Base-by-base conservation (phyloP, 92 coral and sea anemone species). In the Parazoanthus atlanticus region DNA sequence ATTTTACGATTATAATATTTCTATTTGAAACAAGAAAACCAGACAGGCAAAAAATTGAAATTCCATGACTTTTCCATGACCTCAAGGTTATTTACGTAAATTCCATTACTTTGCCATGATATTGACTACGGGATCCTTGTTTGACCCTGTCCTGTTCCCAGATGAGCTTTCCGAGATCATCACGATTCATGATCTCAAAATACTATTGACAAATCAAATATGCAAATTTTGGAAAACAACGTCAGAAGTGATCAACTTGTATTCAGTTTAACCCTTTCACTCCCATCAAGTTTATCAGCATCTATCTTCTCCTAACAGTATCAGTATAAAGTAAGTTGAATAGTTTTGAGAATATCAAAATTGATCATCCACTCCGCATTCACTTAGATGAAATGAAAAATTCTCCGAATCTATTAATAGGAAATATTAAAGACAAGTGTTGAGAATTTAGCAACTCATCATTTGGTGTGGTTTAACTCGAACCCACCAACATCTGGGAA, bases 161-260 rank as follows among this genome's bases (percentile, higher is more conserved):
- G 31, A 67, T n/a, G 31, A 67, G 5, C 74, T 4, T 2, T 65
- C 13, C 19, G 12, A 65, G 10, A 67, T 67, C 2, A 67, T 67
- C 3, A 67, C 74, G 74, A n/a, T n/a, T 67, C 3, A 67, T 31
- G 74, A n/a, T n/a, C 31, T 67, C 74, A 67, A 67, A 67, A 67
- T 16, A 67, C 31, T 8, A 46, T 9, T 8, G 12, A 46, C 38
- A 36, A 36, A 36, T 36, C 4, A 2, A 36, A 36, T 2, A 36
- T 36, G 38, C 3, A 2, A 36, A 36, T 36, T 36, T 65, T 65
- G 5, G 71, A n/a, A 15, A 65, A 65, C 71, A n/a, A 67, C 17
- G 74, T 67, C 74, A 31, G 31, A 67, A 67, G 74, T 67, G 31
- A 67, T 67, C 71, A 67, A 67, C 74, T 67, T 67, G 74, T 67